phyloP scores from a whole-genome alignment of 2,888 invertebrate species.

The Plemyria rubiginata region DNA sequence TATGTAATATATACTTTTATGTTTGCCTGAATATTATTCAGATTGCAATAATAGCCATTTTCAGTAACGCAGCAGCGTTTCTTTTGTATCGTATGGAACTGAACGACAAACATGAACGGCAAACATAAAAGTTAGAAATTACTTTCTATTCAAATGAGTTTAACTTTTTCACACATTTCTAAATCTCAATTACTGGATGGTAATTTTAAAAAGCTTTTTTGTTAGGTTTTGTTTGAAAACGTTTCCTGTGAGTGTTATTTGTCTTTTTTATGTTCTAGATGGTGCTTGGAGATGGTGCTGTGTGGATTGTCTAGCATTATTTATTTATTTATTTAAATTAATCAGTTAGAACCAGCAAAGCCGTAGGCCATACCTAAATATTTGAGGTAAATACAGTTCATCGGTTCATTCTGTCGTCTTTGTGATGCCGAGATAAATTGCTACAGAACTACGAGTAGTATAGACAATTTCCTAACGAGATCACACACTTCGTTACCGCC shows the following conservation, averaged over 20 bases:
- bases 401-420: not conserved
- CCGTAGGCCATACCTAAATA: not conserved
- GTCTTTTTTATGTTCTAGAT: no score
- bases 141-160: conserved; percentile 12
- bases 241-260: not conserved
- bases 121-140: no score
- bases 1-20: no score
- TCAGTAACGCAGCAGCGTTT: no score
- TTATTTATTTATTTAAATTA: no score
- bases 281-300: no score
- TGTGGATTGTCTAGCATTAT: no score
- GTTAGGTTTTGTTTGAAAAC: not conserved
- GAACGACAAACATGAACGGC: no score
- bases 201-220: conserved; percentile 14
- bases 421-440: conserved; percentile 3
- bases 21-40: no score
- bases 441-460: conserved; percentile 1
- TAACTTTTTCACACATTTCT: conserved; percentile 19
- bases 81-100: no score
- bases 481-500: not conserved
- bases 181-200: conserved; percentile 19
- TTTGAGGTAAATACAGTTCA: conserved; percentile 8
- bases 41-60: no score
- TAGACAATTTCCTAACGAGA: conserved; percentile 3
- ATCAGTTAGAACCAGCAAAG: no score